Conservation (phyloP, 1,140 invertebrate genomes). For the Pogonomyrmex barbatus region DNA sequence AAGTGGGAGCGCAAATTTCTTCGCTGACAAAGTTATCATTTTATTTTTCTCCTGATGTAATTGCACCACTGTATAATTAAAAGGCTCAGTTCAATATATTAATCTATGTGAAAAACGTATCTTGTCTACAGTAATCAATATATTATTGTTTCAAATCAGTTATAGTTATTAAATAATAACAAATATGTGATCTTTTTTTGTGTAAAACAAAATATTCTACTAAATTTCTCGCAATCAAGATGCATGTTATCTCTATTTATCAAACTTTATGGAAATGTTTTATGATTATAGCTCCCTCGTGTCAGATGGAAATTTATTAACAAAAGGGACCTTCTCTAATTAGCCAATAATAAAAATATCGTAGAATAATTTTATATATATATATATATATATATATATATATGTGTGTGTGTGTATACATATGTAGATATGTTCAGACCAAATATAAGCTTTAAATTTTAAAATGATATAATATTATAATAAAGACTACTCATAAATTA, state of each 20-base stretch:
- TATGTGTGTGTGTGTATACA: slow-evolving; percentile 20
- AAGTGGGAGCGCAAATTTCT: background rate
- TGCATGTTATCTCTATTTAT: slow-evolving; percentile 33
- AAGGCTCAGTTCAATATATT: slow-evolving; percentile 12
- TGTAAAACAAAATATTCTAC: slow-evolving; percentile 9
- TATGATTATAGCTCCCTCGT: slow-evolving; percentile 17
- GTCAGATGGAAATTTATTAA: slow-evolving; percentile 40
- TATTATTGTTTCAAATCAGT: background rate
- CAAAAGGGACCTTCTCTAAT: slow-evolving; percentile 51
- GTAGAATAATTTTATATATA: slow-evolving; percentile 36
- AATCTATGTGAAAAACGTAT: slow-evolving; percentile 7
- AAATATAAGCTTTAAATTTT: slow-evolving; percentile 55
- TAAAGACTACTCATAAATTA: slow-evolving; percentile 31
- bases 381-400: background rate
- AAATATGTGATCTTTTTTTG: background rate
- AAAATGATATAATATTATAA: slow-evolving; percentile 34
- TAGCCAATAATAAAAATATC: slow-evolving; percentile 25
- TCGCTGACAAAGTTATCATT: background rate
- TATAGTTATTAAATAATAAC: background rate
- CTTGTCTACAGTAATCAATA: slow-evolving; percentile 25
- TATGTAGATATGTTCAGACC: slow-evolving; percentile 47
- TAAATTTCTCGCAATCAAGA: background rate
- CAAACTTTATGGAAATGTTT: slow-evolving; percentile 31
- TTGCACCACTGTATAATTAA: slow-evolving; percentile 16
- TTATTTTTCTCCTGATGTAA: slow-evolving; percentile 4